phyloP scores from a whole-genome alignment of 2,888 invertebrate genomes.

The Nephrotoma guestfalica region DNA sequence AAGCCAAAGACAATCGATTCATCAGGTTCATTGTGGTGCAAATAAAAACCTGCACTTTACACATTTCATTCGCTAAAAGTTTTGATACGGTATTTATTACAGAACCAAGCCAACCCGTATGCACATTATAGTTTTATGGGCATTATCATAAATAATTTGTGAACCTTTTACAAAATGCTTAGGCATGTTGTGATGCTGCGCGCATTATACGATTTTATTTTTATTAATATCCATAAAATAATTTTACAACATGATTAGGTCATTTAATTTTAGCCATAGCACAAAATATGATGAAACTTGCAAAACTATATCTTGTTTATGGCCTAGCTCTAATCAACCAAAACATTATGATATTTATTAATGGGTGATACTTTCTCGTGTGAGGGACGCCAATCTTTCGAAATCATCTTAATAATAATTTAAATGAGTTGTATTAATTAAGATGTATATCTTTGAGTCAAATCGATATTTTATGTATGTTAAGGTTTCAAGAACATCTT shows the following conservation, averaged over 20 bases:
- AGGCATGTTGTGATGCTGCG: not conserved
- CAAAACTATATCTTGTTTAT: not conserved
- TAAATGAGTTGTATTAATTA: not conserved
- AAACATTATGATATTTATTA: not conserved
- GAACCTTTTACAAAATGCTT: not conserved
- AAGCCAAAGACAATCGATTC: too few relatives aligned
- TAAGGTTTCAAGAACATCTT: not conserved
- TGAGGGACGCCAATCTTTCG: not conserved
- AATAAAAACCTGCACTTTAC: too few relatives aligned
- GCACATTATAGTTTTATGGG: not conserved
- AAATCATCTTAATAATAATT: not conserved
- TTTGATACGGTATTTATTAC: too few relatives aligned
- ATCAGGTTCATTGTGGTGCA: too few relatives aligned
- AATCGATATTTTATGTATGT: not conserved
- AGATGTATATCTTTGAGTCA: not conserved
- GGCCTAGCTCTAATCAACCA: not conserved
- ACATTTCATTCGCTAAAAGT: too few relatives aligned
- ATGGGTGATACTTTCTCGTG: not conserved
- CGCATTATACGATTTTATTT: not conserved
- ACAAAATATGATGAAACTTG: not conserved
- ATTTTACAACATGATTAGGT: not conserved
- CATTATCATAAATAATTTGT: not conserved
- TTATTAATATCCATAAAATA: not conserved
- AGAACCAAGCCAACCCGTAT: too few relatives aligned
- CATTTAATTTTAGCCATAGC: not conserved